Base-by-base conservation (phyloP, 2,888 invertebrate species). In the Drosophila barbarae region DNA sequence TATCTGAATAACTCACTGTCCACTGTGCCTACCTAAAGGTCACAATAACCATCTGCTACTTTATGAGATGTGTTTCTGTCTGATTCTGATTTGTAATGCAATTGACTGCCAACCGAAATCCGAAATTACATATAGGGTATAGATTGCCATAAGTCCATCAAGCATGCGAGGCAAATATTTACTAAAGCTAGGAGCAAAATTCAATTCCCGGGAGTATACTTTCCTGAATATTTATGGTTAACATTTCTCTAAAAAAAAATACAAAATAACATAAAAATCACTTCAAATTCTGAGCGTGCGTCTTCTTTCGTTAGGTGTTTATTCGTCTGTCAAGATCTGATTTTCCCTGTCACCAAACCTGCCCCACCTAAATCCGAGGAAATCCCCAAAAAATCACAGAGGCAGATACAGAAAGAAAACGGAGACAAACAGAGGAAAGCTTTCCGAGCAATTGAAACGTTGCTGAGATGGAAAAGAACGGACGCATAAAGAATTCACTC, bases 371-470 rank as follows among this genome's bases (percentile, higher is more conserved):
- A 60, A 39, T 57, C 59, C 26, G 23, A 26, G 55, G 41, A 39
- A 46, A 56, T 26, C 39, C 30, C 30, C 49, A 32, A 32, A 46
- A 38, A 59, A 47, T n/a, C 23, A 28, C 18, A 42, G n/a, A 49
- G 30, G 15, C 42, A 50, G 12, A 18, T 32, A 47, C 36, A 38
- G 18, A 50, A 32, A 38, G 18, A 21, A 32, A 32, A 28, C 13
- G 50, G 3, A 30, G 13, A 44, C 35, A 49, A 47, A n/a, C 21
- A 44, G 30, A 26, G 41, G 13, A 54, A 49, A 54, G 64, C 64
- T 64, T 52, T 53, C 53, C 32, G 18, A 58, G 42, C 44, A 67
- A 68, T 67, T 58, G 67, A 68, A 68, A 54, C 49, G 44, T 67
- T 44, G 32, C 32, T 23, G 26, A 30, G 51, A 35, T 26, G 36